Evolutionary conservation across 2,888 invertebrate genomes (phyloP), one percentile per base, ranked within the genome.

Genomic region (Nomada flava): DNA sequence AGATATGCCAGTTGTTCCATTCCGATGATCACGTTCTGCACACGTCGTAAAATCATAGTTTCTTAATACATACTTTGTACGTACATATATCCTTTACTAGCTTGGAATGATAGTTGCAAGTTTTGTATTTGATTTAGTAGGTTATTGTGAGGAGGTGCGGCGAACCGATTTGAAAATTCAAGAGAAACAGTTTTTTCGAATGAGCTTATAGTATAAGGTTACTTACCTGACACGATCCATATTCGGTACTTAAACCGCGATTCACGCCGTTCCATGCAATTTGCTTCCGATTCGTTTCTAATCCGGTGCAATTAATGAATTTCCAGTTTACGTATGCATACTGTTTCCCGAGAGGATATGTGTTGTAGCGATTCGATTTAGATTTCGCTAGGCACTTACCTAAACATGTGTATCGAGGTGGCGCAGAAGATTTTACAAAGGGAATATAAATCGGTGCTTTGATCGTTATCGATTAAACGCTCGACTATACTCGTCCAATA

Each of bases 21-120:
- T 7, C 52, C 29, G 20, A 52, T 20, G 73, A 84, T 85, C 85
- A 84, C 84, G 85, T 85, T 84, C 44, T 29, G 76, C 62, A 82
- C 69, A 84, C 79, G 65, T 82, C 76, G 63, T 84, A 47, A 47
- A 47, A 47, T 15, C 47, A 47, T 15, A 47, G 47, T 47, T 47
- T 47, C 47, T 47, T 47, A 15, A 47, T 47, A 36, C 9, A 36
- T 36, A 20, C 20, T 20, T 20, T 20, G 20, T 20, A 36, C 7
- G 1, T 47, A 26, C 2, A 2, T 26, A 47, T 13, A 47, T 36
- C 47, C 47, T 10, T 47, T 47, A 13, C 47, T 15, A 47, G 11
- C 3, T 15, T 47, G 13, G 13, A 47, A 0, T 15, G 47, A 47
- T 36, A 36, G 36, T 36, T 36, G 7, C 0, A 15, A 47, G 13